Conservation (phyloP, 2,113 vertebrate genomes). For the Turdus rufiventris region DNA sequence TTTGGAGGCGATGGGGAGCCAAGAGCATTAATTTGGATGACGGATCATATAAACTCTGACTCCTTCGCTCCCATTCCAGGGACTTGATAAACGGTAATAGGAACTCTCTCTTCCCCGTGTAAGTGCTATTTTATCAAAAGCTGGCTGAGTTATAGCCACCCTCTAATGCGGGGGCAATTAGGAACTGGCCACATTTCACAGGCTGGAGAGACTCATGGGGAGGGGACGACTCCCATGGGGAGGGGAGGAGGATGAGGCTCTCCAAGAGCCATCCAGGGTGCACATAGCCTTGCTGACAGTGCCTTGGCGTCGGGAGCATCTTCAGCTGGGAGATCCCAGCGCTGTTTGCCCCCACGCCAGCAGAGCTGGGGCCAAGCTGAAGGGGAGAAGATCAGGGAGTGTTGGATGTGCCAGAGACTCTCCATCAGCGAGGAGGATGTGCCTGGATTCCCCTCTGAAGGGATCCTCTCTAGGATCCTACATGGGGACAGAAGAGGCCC, state of each 20-base stretch:
- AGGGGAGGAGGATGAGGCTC: background rate
- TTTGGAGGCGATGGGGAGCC: conserved; percentile 35
- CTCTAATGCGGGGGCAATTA: conserved; percentile 53
- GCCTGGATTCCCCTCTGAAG: background rate
- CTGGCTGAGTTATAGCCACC: conserved; percentile 54
- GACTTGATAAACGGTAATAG: conserved; percentile 63
- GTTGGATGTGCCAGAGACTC: background rate
- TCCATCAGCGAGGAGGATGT: background rate
- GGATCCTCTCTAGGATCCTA: background rate
- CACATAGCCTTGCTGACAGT: background rate
- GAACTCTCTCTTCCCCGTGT: conserved; percentile 48
- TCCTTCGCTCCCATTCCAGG: conserved; percentile 60
- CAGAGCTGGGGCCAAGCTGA: background rate
- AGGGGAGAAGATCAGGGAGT: background rate
- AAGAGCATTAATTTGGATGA: conserved; percentile 67
- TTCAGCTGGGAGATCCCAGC: background rate
- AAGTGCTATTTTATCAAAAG: conserved; percentile 67
- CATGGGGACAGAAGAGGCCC: background rate
- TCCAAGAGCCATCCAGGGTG: background rate
- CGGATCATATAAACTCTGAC: conserved; percentile 54
- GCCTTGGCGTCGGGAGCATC: background rate
- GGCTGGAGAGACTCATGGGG: background rate
- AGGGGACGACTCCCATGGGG: background rate
- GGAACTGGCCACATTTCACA: conserved; percentile 40
- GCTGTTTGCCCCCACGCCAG: fast-evolving